Base-by-base conservation (phyloP, 2,113 vertebrate species). In the Saccopteryx bilineata region DNA sequence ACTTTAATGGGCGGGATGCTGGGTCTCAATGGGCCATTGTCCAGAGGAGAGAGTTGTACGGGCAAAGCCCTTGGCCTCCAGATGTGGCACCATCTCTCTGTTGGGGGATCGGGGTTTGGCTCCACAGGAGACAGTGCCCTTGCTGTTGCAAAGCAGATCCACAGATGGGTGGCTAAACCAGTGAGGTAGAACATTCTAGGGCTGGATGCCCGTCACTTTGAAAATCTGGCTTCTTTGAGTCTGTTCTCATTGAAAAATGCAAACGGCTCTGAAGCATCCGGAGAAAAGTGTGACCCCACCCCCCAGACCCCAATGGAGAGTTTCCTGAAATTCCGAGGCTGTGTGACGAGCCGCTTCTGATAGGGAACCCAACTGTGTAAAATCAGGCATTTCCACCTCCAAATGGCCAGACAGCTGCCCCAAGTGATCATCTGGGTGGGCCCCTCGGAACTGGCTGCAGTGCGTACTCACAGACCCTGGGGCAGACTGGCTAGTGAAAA, bases 221-320 rank as follows among this genome's bases (percentile, higher is more conserved):
- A 83, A 86, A 83, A 79, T 71, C 12, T 71, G 60, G 23, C 80
- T 91, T 93, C 50, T 82, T 87, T 46, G 19, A 6, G 33, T 84
- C 72, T 8, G 19, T 87, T 90, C 21, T 76, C 12, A 65, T 19
- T 84, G 83, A 79, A 96, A 87, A 88, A 39, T 79, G 79, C 93
- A 17, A 54, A 21, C 21, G 46, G 13, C 63, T 65, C 28, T 31
- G 21, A 81, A 93, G 66, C 18, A n/a, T 31, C 61, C 28, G 13
- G 50, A 72, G 50, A 0, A 21, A 85, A 92, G 33, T 39, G 39
- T 39, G 39, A 39, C 39, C 39, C 39, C 39, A 39, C 28, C 46
- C 19, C 24, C 58, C 28, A 39, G 60, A 18, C 39, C 31, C 8
- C 5, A 56, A 15, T 14, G 26, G 50, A 31, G 46, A 24, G 52